A percentile compares a stretch with the other conserved stretches of the same genome.
Evolutionary conservation across 2,888 invertebrate species (phyloP).

Genomic region (Campoletis raptor): DNA sequence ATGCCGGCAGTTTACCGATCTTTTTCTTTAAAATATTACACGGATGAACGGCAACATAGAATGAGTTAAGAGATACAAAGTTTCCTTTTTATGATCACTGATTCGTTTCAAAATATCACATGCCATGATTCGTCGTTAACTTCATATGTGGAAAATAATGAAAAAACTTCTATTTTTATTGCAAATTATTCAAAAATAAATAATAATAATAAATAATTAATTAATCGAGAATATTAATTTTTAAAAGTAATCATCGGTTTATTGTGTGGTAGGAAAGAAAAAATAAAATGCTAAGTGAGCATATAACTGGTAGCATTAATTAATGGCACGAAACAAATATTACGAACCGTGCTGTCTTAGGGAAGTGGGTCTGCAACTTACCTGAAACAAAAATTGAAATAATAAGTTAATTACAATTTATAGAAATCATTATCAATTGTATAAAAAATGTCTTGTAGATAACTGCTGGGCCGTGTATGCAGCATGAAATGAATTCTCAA

Average conservation of each 20-base stretch:
- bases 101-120: neutral
- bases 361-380: constrained; percentile 50
- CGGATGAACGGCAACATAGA: neutral
- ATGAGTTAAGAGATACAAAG: neutral
- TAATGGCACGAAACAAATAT: neutral
- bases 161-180: neutral
- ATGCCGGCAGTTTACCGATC: constrained; percentile 39
- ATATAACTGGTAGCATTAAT: neutral
- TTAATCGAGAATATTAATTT: neutral
- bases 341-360: constrained; percentile 14
- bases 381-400: constrained; percentile 62
- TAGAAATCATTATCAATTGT: constrained; percentile 19
- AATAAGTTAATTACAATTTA: constrained; percentile 1
- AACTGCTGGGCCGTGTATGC: neutral
- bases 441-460: neutral
- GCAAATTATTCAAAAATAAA: neutral
- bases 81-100: neutral
- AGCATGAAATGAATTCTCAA: constrained; percentile 7
- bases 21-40: constrained; percentile 24
- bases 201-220: neutral
- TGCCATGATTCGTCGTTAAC: neutral
- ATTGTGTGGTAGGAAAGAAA: neutral
- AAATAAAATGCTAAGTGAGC: neutral
- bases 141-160: neutral
- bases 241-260: neutral